Base-by-base conservation (phyloP, 2,888 invertebrate species). In the Heliconius ethilla region DNA sequence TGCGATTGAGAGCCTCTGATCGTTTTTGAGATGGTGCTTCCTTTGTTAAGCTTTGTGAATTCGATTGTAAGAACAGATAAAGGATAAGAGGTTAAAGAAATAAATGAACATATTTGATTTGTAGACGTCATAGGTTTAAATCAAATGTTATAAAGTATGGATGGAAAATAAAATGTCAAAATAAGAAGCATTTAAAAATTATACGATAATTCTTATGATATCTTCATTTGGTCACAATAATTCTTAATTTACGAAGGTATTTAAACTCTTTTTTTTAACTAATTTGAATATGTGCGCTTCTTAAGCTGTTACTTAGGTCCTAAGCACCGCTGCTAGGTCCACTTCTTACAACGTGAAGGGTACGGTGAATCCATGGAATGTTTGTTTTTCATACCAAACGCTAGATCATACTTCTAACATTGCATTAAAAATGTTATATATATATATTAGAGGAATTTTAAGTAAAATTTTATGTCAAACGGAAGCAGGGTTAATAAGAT, bases 401-500 rank as follows among this genome's bases (percentile, higher is more conserved):
- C 11, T n/a, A n/a, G 59, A 59, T n/a, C 7, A 51, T 51, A 51
- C 4, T 7, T 22, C 51, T 22, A 22, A 59, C 11, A 22, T 25
- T 69, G 5, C 13, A 40, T 67, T 25, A 40, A 67, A 66, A 25
- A 25, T 13, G 1, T 22, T 33, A 33, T 33, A 33, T 33, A 33
- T 33, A 33, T n/a, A 6, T 63, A 63, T 67, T 69, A 25, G 2
- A 69, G 25, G 40, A 11, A 69, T 69, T 69, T 40, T 25, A 69
- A 69, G 69, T 69, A 37, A 69, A 69, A 15, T 45, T 69, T 69
- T 18, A 69, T 69, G 40, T 69, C 40, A 15, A 69, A 72, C 72
- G 72, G 72, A 72, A 72, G 72, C 72, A 55, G 10, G 72, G 72
- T 72, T 72, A 72, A 72, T 59, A 72, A 59, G 72, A 72, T 72